These are phyloP conservation scores for Ctenodactylus gundi DNA, from an alignment of 2,113 vertebrate genomes.

Conservation along the genomic window DNA sequence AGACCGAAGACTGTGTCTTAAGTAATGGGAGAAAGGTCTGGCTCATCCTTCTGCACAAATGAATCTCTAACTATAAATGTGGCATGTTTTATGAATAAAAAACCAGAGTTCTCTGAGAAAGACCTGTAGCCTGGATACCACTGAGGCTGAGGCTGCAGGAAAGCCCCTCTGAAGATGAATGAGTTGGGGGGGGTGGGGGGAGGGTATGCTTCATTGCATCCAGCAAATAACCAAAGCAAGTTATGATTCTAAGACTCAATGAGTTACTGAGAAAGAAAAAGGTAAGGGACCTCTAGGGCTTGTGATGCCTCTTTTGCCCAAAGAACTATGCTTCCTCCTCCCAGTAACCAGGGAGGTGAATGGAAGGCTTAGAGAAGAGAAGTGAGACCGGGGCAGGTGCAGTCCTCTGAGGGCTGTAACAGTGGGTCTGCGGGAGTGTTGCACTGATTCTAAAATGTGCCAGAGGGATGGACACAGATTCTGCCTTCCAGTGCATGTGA, in stretches of 20 bases:
- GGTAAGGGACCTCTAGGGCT: neutral
- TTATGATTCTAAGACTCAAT: slow-evolving; percentile 35
- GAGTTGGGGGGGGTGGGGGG: neutral
- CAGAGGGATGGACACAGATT: neutral
- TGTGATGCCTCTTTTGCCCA: neutral
- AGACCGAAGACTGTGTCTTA: neutral
- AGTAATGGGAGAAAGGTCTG: neutral
- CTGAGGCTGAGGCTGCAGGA: neutral
- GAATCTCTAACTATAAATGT: neutral
- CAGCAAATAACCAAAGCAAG: slow-evolving; percentile 10
- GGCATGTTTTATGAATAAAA: neutral
- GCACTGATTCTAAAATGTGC: neutral
- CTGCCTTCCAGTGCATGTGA: neutral
- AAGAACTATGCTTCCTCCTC: neutral
- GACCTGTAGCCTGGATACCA: neutral
- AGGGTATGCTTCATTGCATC: neutral
- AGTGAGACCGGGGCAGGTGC: neutral
- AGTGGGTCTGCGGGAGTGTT: neutral
- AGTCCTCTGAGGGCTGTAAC: too few relatives aligned
- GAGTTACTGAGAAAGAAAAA: neutral
- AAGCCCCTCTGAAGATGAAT: neutral
- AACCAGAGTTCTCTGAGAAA: neutral
- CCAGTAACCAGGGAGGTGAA: neutral
- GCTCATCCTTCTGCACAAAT: neutral
- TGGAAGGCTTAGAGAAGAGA: neutral